A percentile compares a stretch with the other conserved stretches of the same genome.
Evolutionary conservation across 2,797 vertebrate genomes (phyloP).

Genomic region (Artibeus jamaicensis): DNA sequence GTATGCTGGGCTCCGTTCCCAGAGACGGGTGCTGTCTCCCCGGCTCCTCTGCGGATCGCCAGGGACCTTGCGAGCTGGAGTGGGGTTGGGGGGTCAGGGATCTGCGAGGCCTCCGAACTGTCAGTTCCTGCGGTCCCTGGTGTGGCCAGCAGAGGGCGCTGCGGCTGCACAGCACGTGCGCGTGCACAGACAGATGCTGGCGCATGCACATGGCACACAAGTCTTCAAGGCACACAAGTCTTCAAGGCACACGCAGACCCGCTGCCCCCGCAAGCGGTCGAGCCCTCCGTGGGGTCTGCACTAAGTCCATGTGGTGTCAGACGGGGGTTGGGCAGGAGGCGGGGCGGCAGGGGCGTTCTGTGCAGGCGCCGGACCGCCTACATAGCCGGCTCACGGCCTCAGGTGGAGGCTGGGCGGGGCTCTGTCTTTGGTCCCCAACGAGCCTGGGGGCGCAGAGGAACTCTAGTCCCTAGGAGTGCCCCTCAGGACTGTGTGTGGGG

Average conservation of each 20-base stretch:
- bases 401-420: background rate
- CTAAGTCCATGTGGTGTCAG: too few species aligned
- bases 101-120: too few species aligned
- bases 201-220: background rate
- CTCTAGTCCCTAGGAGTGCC: background rate
- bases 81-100: too few species aligned
- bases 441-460: too few species aligned
- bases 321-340: too few species aligned
- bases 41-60: rapidly evolving
- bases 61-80: too few species aligned
- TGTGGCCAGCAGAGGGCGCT: background rate
- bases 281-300: background rate
- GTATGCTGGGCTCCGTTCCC: background rate
- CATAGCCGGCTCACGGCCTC: background rate
- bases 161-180: background rate
- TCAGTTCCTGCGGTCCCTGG: background rate
- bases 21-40: background rate
- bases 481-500: background rate
- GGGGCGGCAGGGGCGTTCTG: background rate
- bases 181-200: too few species aligned
- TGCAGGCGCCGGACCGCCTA: background rate
- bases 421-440: background rate
- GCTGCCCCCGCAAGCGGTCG: background rate
- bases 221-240: background rate
- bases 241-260: background rate